Base-by-base conservation (phyloP, 2,113 vertebrate genomes). In the Paralichthys olivaceus region DNA sequence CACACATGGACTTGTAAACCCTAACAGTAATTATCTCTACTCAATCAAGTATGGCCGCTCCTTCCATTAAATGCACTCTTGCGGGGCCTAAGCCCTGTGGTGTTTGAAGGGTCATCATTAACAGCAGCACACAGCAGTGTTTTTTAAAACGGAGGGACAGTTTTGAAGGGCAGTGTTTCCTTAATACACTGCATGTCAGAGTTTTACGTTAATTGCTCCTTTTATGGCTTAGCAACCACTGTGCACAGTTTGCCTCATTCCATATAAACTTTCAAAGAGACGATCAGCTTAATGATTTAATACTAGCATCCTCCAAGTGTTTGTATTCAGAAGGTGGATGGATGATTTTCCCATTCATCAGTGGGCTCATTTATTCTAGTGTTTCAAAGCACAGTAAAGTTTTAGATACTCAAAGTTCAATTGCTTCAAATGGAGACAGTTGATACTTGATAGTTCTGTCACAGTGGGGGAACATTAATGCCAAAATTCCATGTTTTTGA, bases 1-100 rank as follows among this genome's bases (percentile, higher is more conserved):
- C 28, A 53, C 13, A 17, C 7, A n/a, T 22, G 28, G 20, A 22
- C 13, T 32, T 32, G 12, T 3, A 43, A 15, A n/a, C 9, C 40
- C 34, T 26, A 28, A 47, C 7, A 25, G 67, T 58, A 57, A 69
- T 58, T 45, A 47, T 69, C 5, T n/a, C 22, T 45, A 55, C 20
- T 69, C 63, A 68, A 23, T 61, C 74, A 69, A 34, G 51, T 37
- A 63, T 68, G 63, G 26, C 77, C 66, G 23, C n/a, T 69, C 23
- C 55, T 43, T 69, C 53, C 56, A 69, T 75, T 84, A 60, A 64
- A 32, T 6, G 7, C 43, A 26, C 72, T 63, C 68, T n/a, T 2
- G 13, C 53, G 19, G 63, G 8, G 58, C 26, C 45, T 53, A 15
- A 20, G 56, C 5, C 28, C 43, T n/a, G 28, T 26, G 3, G 34